Conservation (phyloP, 1,140 invertebrate species). For the Eciton burchellii region DNA sequence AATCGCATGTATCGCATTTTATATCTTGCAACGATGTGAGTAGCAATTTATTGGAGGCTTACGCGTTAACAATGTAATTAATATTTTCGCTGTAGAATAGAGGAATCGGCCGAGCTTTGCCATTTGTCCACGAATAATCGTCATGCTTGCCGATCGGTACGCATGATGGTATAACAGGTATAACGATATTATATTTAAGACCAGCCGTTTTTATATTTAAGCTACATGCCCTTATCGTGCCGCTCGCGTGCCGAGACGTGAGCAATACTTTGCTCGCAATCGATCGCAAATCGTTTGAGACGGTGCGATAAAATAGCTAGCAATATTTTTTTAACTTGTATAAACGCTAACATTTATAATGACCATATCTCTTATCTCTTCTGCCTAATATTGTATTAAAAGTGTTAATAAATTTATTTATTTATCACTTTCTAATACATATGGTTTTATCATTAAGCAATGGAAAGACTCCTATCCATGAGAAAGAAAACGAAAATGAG, state of each 20-base stretch:
- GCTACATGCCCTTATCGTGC: neutral
- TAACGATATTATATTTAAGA: neutral
- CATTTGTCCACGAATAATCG: conserved; percentile 16
- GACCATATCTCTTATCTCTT: conserved; percentile 4
- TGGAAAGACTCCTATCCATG: neutral
- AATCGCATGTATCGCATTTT: neutral
- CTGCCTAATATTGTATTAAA: conserved; percentile 64
- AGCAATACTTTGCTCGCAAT: conserved; percentile 14
- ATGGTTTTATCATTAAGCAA: conserved; percentile 23
- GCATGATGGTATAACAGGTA: too few species aligned
- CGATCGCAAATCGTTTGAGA: neutral
- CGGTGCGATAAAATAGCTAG: conserved; percentile 5
- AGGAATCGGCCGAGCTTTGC: neutral
- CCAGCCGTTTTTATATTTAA: conserved; percentile 18
- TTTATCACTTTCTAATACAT: conserved; percentile 66
- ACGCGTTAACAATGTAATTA: neutral
- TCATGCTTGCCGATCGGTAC: neutral
- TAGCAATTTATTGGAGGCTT: neutral
- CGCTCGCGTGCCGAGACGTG: neutral
- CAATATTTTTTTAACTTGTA: neutral
- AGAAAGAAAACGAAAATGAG: neutral
- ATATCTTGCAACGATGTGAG: neutral
- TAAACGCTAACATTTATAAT: conserved; percentile 18
- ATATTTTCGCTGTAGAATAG: conserved; percentile 16
- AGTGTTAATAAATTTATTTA: conserved; percentile 79